Conservation (phyloP, 37 sponge, comb jelly and placozoan genomes). For the Lycopodina hypogea region DNA sequence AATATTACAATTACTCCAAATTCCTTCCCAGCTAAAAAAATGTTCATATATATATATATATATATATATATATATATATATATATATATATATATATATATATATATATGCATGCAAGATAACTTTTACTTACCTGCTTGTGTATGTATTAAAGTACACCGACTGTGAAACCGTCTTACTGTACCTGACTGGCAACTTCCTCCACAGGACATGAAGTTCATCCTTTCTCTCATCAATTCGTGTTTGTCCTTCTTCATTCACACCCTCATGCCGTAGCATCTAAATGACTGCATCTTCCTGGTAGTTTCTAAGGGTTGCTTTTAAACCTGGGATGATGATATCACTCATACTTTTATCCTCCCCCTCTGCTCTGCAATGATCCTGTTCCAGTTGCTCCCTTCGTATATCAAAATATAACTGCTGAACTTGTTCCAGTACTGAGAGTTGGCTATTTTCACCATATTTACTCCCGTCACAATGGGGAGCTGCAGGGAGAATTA, state of each 20-base stretch:
- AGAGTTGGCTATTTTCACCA: not conserved
- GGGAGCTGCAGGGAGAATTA: not conserved
- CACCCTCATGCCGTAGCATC: slow-evolving; percentile 69
- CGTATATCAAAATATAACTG: slow-evolving; percentile 7
- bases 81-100: too few relatives aligned
- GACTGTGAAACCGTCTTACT: not conserved
- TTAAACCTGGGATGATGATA: slow-evolving; percentile 3
- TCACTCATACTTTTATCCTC: too few relatives aligned
- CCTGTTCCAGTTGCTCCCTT: slow-evolving; percentile 5
- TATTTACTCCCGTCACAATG: not conserved
- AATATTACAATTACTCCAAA: too few relatives aligned
- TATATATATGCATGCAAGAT: not conserved
- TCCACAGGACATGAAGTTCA: slow-evolving; percentile 32
- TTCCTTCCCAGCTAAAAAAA: too few relatives aligned
- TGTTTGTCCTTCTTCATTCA: not conserved
- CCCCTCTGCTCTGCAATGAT: not conserved
- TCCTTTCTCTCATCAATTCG: not conserved
- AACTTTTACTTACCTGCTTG: not conserved
- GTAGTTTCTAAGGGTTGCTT: slow-evolving; percentile 54
- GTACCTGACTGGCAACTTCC: slow-evolving; percentile 9
- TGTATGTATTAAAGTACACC: too few relatives aligned
- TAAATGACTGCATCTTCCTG: slow-evolving; percentile 67
- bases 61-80: too few relatives aligned
- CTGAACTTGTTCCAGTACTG: not conserved
- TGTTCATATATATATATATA: too few relatives aligned